Evolutionary conservation across 2,113 vertebrate genomes (phyloP), one percentile per base, ranked within the genome.

Genomic region (Thomomys bottae): DNA sequence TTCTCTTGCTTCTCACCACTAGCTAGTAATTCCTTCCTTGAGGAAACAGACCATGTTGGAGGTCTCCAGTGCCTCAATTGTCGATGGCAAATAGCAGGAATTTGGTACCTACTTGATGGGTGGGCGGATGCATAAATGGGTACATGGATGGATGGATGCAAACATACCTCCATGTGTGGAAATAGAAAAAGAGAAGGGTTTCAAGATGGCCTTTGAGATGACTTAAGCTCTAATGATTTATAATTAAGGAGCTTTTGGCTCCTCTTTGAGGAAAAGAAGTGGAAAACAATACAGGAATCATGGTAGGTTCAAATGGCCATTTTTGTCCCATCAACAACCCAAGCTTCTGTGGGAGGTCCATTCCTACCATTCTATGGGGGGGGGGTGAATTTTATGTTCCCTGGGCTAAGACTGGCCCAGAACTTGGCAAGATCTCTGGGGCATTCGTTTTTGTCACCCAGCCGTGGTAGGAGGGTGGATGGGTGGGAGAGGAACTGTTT

Each of bases 401-500:
- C 57, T 71, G 89, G 93, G 82, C 94, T 92, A 73, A 89, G 89
- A 76, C 66, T 92, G 96, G 93, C 92, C 93, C 73, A 89, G 91
- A 90, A 81, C 78, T 96, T 94, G 95, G 93, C 93, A 92, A 78
- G 68, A 87, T 87, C 88, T 95, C 63, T 78, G 92, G 95, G 95
- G 90, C 5, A 78, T 87, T 93, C 94, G 38, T 95, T 68, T 95
- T 95, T 95, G 90, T 97, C 96, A 96, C 90, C 93, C 93, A 92
- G 88, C 80, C 90, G 57, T 20, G 79, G 96, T 93, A 80, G 95
- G 96, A 95, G 96, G 96, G 90, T 89, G 92, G 88, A 75, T 71
- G 17, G 94, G 96, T 96, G 80, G 96, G 96, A 89, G 93, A 93
- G 92, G 84, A 96, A 86, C 96, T 87, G 42, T 96, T 97, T 94